A percentile compares a stretch with the other conserved stretches of the same genome.
Conservation (phyloP, 1,140 invertebrate genomes). For the Procambarus virginalis region DNA sequence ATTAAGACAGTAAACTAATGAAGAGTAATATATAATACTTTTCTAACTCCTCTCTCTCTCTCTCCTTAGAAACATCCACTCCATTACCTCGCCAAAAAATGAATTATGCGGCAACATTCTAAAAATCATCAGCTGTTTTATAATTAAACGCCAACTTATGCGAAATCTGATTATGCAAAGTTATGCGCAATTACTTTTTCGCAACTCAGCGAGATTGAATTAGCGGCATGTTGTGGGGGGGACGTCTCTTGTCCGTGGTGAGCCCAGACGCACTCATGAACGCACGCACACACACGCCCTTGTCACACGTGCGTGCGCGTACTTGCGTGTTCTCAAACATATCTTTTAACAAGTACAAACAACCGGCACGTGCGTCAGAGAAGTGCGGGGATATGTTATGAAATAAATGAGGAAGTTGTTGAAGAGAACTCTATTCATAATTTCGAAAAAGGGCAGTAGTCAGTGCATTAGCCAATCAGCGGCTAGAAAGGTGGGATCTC, state of each 20-base stretch:
- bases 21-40: not conserved
- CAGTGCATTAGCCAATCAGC: too few relatives aligned
- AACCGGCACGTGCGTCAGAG: too few relatives aligned
- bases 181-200: slow-evolving; percentile 52
- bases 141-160: slow-evolving; percentile 53
- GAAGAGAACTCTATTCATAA: too few relatives aligned
- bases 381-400: too few relatives aligned
- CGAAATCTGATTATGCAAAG: slow-evolving; percentile 52
- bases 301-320: too few relatives aligned
- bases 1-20: not conserved
- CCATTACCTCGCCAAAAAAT: slow-evolving; percentile 46
- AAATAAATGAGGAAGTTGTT: too few relatives aligned
- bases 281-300: not conserved
- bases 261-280: not conserved
- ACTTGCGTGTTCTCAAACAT: too few relatives aligned
- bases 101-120: slow-evolving; percentile 24
- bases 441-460: too few relatives aligned
- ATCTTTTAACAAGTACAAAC: too few relatives aligned
- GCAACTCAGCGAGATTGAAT: slow-evolving; percentile 34
- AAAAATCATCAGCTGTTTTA: slow-evolving; percentile 26
- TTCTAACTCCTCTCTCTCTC: not conserved
- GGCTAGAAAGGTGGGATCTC: too few relatives aligned
- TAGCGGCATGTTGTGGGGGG: slow-evolving; percentile 40
- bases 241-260: slow-evolving; percentile 23
- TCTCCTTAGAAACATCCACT: not conserved